Base-by-base conservation (phyloP, 2,888 invertebrate species). In the Drosophila pseudotalamancana region DNA sequence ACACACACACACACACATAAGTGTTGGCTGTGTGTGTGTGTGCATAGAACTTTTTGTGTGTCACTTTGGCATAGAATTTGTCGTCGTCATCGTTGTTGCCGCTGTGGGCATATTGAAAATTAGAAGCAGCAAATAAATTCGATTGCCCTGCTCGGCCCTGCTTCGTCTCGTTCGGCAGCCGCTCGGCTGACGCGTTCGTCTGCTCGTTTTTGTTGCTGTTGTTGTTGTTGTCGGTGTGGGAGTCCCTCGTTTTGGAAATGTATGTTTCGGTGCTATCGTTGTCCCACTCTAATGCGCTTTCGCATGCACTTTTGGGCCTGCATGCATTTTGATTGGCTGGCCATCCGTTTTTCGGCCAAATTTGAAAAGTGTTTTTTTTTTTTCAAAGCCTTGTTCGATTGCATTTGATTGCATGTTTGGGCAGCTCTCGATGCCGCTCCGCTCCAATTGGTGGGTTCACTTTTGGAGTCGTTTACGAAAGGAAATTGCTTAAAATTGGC, bases 391-490 rank as follows among this genome's bases (percentile, higher is more conserved):
- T 39, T 48, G 56, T 77, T 87, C 85, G 78, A 87, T 87, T 85
- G 81, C 87, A 81, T 87, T 87, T 87, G 81, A 82, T 87, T 87
- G 81, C 87, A 85, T 82, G 81, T 85, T 84, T 77, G 81, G 48
- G 49, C 51, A 60, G 81, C 77, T 63, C 57, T 65, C 56, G 27
- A 63, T 55, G 40, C 57, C 50, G 25, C 66, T 66, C 56, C 18
- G 74, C 81, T 82, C 71, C 81, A 82, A 82, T 82, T 82, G 81
- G 81, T 76, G 69, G 79, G 55, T 48, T 71, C 43, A 12, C 3
- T 61, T 31, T 54, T 39, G 34, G 39, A 64, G 40, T 59, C 75
- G 50, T 57, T 77, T 66, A 63, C 61, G 46, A 62, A 53, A 72
- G 82, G 72, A 85, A 84, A 82, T 78, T 75, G 45, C 42, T 64